Base-by-base conservation (phyloP, 2,888 invertebrate species). In the Candidula unifasciata region DNA sequence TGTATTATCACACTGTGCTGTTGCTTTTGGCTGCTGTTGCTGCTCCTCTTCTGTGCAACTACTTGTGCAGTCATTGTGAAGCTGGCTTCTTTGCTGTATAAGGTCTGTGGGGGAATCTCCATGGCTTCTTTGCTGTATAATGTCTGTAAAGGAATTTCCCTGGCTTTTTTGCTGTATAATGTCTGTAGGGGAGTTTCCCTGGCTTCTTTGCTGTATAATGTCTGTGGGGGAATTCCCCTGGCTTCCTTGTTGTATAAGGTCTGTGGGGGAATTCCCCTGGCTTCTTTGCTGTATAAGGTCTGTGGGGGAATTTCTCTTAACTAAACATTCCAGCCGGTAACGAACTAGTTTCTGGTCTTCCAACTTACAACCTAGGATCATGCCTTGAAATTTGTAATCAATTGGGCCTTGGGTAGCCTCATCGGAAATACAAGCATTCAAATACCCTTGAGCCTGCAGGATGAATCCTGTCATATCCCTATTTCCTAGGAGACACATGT, bases 331-430 rank as follows among this genome's bases (percentile, higher is more conserved):
- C 10, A 91, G 87, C 78, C 88, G 87, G 66, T 87, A 88, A 21
- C 89, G 78, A 35, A 90, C 86, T 37, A 91, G 89, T 90, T 94
- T 94, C 89, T 94, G 94, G 88, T 94, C 94, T 86, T 94, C 94
- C 16, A 93, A 92, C 10, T 94, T 93, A 88, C 94, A 94, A 30
- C 92, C 93, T 73, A 94, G 90, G n/a, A 94, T 86, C 68, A 90
- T 88, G 27, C 90, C 89, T 86, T 93, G 93, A 87, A 93, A 94
- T 66, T 91, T 90, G 69, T 91, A 91, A 87, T 94, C 93, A 74
- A 94, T 91, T 5, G 93, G 92, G 30, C 90, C 89, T 35, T 37
- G 21, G 60, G 30, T 3, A 6, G 81, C 30, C 3, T 92, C 90
- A 81, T 94, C 94, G 18, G 94, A 91, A 24, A 92, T 87, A 88